Evolutionary conservation across 2,888 invertebrate species (phyloP).

Genomic region (Tachystola acroxantha): DNA sequence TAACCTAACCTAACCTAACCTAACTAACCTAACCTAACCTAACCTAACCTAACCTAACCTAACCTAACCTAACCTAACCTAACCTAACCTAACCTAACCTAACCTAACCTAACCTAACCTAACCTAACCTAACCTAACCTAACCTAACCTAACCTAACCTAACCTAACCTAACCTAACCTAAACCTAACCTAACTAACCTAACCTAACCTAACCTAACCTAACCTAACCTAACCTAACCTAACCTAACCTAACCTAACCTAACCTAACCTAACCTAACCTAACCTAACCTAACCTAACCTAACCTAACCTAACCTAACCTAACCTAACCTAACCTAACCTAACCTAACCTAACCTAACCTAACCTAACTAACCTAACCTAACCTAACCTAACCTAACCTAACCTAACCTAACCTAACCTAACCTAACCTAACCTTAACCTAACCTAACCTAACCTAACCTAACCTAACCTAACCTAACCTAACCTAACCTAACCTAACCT

Average conservation of each 20-base stretch:
- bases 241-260: constrained; percentile 18
- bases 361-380: constrained; percentile 2
- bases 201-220: constrained; percentile 15
- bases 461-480: constrained; percentile 15
- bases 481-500: constrained; percentile 16
- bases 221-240: constrained; percentile 15
- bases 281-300: constrained; percentile 21
- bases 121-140: constrained; percentile 16
- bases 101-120: constrained; percentile 17
- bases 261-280: constrained; percentile 21
- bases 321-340: constrained; percentile 5
- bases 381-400: constrained; percentile 3
- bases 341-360: constrained; percentile 6
- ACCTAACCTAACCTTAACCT: no score
- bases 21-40: constrained; percentile 23
- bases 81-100: constrained; percentile 18
- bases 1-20: constrained; percentile 24
- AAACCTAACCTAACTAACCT: no score
- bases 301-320: constrained; percentile 15
- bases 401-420: constrained; percentile 6
- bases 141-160: constrained; percentile 18
- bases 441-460: constrained; percentile 9
- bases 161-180: no score
- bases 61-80: constrained; percentile 19
- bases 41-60: constrained; percentile 22